phyloP scores from a whole-genome alignment of 2,113 vertebrate species.

The Sisor rabdophorus region DNA sequence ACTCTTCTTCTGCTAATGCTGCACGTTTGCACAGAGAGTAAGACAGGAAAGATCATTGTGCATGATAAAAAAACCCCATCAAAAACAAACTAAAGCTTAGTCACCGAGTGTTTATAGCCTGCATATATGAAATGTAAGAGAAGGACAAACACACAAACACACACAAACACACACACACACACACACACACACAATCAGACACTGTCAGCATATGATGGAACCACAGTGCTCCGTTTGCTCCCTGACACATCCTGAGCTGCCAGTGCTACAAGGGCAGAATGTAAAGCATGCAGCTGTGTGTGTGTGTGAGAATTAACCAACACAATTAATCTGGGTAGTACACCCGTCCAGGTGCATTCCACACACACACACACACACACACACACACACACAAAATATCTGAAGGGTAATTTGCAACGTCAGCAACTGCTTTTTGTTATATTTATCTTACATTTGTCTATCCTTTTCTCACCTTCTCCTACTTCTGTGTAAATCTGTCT shows the following conservation, averaged over 20 bases:
- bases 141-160: no score
- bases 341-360: constrained; percentile 33
- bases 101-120: neutral
- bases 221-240: no score
- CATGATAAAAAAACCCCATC: neutral
- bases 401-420: neutral
- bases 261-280: neutral
- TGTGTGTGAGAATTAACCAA: neutral
- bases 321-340: neutral
- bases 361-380: neutral
- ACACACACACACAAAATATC: neutral
- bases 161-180: no score
- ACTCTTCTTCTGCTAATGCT: neutral
- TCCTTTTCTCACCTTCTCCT: neutral
- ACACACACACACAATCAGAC: neutral
- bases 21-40: constrained; percentile 7
- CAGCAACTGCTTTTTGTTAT: neutral
- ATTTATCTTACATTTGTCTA: neutral
- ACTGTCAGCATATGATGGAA: no score
- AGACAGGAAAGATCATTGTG: constrained; percentile 11
- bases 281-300: neutral
- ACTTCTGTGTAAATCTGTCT: neutral
- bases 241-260: no score
- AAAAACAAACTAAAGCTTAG: constrained; percentile 20
- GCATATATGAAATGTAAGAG: no score